Base-by-base conservation (phyloP, 2,113 vertebrate genomes). In the Trichomycterus rosablanca region DNA sequence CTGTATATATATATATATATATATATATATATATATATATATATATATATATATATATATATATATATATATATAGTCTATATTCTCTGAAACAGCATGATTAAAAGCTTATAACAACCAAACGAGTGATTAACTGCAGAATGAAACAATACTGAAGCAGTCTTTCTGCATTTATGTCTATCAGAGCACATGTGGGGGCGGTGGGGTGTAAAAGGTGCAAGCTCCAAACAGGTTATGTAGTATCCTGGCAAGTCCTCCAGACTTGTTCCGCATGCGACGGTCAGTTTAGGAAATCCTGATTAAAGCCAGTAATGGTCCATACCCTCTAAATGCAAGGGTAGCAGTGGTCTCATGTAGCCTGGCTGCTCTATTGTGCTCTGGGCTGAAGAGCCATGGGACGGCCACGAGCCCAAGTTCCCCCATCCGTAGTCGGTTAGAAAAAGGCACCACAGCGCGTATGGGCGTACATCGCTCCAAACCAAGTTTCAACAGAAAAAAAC, bases 221-320 rank as follows among this genome's bases (percentile, higher is more conserved):
- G 62, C 62, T 65, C 64, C 69, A 82, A 60, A 80, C 69, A 81
- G 85, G 80, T 83, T 86, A 87, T 56, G 59, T 88, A 80, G 83
- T 83, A 80, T 81, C 51, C 81, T 68, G 86, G 81, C 77, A 76
- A 83, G 67, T 76, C 55, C 55, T 74, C 48, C 64, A 64, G 54
- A 67, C 44, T 53, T 19, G 55, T 83, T 49, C 71, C 74, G 84
- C 83, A 80, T 26, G 78, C 76, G 72, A 63, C 55, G 55, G 77
- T 83, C 82, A 62, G 77, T 80, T 78, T 71, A 66, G 76, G 73
- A 74, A 70, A 82, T 85, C 85, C 85, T 81, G 86, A 83, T 84
- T 71, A 82, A 84, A 84, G 81, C 82, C 63, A 67, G 59, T 67
- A 59, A 63, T 63, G 70, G 61, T 72, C 59, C 59, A 16, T 51